These are phyloP conservation scores for Sebastes umbrosus DNA, from an alignment of 2,797 vertebrate species.

Conservation along the genomic window DNA sequence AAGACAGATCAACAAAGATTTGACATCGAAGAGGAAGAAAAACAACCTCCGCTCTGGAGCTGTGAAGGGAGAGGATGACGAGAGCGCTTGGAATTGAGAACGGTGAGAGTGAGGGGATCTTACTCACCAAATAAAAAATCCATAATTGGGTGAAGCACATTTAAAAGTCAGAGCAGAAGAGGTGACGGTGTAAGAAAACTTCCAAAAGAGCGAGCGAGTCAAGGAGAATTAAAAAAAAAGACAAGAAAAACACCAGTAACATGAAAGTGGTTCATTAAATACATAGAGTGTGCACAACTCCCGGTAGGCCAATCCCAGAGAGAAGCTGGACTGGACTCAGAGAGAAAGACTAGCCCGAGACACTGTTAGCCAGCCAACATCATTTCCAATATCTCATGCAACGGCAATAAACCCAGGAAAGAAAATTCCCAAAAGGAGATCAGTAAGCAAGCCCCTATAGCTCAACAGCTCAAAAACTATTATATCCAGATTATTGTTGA, in stretches of 20 bases:
- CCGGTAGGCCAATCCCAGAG: not conserved
- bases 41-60: not conserved
- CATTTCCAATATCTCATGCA: not conserved
- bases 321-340: not conserved
- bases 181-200: not conserved
- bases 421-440: not conserved
- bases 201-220: not conserved
- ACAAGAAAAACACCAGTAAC: not conserved
- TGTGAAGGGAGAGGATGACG: not conserved
- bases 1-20: not conserved
- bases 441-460: not conserved
- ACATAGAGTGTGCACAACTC: not conserved
- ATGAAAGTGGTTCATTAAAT: conserved; percentile 10
- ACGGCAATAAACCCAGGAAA: not conserved
- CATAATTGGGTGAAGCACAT: conserved; percentile 1
- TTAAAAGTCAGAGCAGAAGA: not conserved
- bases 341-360: not conserved
- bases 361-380: not conserved
- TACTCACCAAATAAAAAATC: not conserved
- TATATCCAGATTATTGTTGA: not conserved
- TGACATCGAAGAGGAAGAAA: not conserved
- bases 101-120: not conserved
- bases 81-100: conserved; percentile 1
- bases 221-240: not conserved
- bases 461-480: not conserved